Evolutionary conservation across 2,797 vertebrate genomes (phyloP), one percentile per base, ranked within the genome.

Genomic region (Ibycter americanus): DNA sequence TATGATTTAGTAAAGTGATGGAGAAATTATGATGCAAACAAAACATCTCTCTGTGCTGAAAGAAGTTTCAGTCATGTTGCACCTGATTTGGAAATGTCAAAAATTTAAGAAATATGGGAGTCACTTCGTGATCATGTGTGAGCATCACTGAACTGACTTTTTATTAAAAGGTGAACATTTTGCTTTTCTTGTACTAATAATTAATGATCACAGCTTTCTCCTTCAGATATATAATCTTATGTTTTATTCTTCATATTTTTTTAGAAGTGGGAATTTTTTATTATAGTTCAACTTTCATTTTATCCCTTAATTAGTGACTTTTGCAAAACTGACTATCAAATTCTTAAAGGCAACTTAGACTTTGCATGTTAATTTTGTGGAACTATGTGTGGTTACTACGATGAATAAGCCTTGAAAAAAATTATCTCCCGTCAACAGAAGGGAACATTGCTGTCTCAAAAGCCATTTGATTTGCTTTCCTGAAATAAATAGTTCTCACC

Each of bases 91-190:
- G 15, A 91, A 63, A 26, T 59, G 31, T 40, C 31, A 84, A 67
- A 91, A 74, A 26, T n/a, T 31, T 8, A 67, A 80, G 23, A 71
- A 78, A 84, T 61, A 15, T 3, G 12, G 15, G 15, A 76, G 4
- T 31, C 9, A 46, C 9, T 10, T 61, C 36, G 10, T 76, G 40
- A 67, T 52, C 0, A 0, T 63, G 8, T 63, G 36, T 49, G 52
- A 93, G 21, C 9, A 21, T 46, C 56, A 40, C 27, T 68, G 40
- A 90, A 49, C 11, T n/a, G 36, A 49, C 17, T 34, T 83, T 56
- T 55, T 67, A 63, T 27, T 67, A 38, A 59, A 91, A 26, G 3
- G 12, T 85, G 31, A 79, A 44, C 0, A 34, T 79, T 71, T 85
- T 49, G 1, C 22, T 88, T 85, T 91, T 38, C 66, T 89, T 52